phyloP scores from a whole-genome alignment of 2,113 vertebrate species.

The Laticauda laticaudata region DNA sequence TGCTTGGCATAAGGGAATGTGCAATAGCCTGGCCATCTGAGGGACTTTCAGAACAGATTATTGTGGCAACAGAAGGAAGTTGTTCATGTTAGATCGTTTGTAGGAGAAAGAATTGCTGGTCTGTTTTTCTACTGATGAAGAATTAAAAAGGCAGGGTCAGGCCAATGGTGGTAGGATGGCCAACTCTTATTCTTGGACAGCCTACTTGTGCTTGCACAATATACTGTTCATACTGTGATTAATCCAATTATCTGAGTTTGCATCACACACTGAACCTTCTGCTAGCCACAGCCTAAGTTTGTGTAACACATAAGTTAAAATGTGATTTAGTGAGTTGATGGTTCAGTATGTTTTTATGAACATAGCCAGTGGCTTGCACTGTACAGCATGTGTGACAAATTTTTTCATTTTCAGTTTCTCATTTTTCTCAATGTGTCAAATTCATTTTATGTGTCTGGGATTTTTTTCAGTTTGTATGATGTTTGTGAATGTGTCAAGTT shows the following conservation, averaged over 20 bases:
- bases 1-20: neutral
- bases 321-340: neutral
- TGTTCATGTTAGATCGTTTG: neutral
- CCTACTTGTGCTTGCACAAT: neutral
- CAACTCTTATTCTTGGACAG: neutral
- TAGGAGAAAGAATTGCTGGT: neutral
- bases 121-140: neutral
- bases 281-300: neutral
- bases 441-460: neutral
- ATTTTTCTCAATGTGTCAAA: neutral
- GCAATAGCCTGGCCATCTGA: slow-evolving; percentile 6
- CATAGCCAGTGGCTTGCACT: neutral
- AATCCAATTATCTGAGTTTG: neutral
- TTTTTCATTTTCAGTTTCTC: neutral
- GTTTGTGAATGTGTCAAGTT: neutral
- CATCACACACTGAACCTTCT: neutral
- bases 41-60: slow-evolving; percentile 1
- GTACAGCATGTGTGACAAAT: neutral
- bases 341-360: neutral
- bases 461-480: neutral
- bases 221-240: neutral
- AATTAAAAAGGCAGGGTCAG: neutral
- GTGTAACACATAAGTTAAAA: neutral
- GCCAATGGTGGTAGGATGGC: neutral
- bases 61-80: neutral